Conservation (phyloP, 2,888 invertebrate genomes). For the Plagiodera versicolora region DNA sequence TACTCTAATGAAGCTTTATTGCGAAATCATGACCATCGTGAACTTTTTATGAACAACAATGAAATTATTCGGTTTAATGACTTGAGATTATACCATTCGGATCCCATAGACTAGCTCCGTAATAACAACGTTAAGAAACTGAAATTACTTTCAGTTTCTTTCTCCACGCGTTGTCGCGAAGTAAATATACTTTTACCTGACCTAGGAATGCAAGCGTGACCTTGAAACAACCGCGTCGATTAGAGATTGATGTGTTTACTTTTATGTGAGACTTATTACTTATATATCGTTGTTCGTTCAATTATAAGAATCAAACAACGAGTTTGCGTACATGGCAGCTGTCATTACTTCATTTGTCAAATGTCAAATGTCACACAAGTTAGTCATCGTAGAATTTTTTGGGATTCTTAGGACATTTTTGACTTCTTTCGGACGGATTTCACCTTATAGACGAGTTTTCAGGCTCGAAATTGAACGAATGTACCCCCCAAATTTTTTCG, state of each 20-base stretch:
- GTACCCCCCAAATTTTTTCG: too few species aligned
- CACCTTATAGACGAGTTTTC: too few species aligned
- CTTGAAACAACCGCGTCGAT: slow-evolving; percentile 20
- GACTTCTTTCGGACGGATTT: too few species aligned
- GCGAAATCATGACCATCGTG: slow-evolving; percentile 18
- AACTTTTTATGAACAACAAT: slow-evolving; percentile 21
- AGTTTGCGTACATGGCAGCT: too few species aligned
- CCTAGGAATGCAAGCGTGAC: slow-evolving; percentile 24
- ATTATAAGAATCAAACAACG: too few species aligned
- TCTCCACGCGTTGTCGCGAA: slow-evolving; percentile 17
- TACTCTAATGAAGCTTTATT: slow-evolving; percentile 19
- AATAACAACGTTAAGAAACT: slow-evolving; percentile 18
- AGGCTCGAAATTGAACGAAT: too few species aligned
- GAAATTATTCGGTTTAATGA: slow-evolving; percentile 19
- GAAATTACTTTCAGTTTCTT: slow-evolving; percentile 28
- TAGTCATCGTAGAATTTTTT: too few species aligned
- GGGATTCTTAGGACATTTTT: too few species aligned
- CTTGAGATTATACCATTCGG: slow-evolving; percentile 16
- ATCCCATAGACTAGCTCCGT: slow-evolving; percentile 14
- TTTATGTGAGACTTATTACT: too few species aligned
- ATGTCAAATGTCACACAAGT: too few species aligned
- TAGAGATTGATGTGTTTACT: background rate
- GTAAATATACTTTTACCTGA: slow-evolving; percentile 24
- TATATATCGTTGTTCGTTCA: too few species aligned
- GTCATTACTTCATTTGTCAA: too few species aligned